Evolutionary conservation across 2,113 vertebrate species (phyloP), one percentile per base, ranked within the genome.

Genomic region (Neogobius melanostomus): DNA sequence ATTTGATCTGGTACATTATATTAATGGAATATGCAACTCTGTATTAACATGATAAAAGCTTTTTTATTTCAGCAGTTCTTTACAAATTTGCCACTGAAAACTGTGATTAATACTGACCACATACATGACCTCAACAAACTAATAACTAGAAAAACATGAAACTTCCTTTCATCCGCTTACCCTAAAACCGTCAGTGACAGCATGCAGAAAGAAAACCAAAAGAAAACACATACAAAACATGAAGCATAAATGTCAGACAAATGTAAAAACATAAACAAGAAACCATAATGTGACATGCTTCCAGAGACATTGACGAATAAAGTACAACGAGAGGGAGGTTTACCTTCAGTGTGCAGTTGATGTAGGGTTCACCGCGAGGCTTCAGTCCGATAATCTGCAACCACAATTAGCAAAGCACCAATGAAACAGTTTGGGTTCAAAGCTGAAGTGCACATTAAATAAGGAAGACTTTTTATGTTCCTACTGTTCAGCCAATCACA

Each of bases 371-470:
- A 74, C 95, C 96, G 43, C 82, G n/a, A 28, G 96, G 96, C 72
- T 91, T 95, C 84, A 98, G 92, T 79, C 96, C 97, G 85, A 99
- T 98, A 90, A 99, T 94, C 97, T 99, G 75, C 36, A 81, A 61
- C 57, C 81, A 17, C 7, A 63, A 64, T 12, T 7, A 48, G 44
- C 8, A 17, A 64, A 57, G 11, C 5, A 9, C 5, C 11, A 57
- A 3, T 14, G 28, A 11, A 59, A 12, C 7, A 1, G 4, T 46
- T 9, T 46, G 42, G n/a, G n/a, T 53, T 16, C 15, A 5, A 36
- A 53, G 11, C n/a, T 15, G 15, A 11, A 53, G n/a, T 4, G 15
- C 51, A 53, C 11, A 7, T 15, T 36, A 36, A 36, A 36, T 36
- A 3, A 36, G 28, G 28, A 36, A 36, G 28, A 36, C 4, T 36